phyloP scores from a whole-genome alignment of 1,140 invertebrate species.

The Neodiprion fabricii region DNA sequence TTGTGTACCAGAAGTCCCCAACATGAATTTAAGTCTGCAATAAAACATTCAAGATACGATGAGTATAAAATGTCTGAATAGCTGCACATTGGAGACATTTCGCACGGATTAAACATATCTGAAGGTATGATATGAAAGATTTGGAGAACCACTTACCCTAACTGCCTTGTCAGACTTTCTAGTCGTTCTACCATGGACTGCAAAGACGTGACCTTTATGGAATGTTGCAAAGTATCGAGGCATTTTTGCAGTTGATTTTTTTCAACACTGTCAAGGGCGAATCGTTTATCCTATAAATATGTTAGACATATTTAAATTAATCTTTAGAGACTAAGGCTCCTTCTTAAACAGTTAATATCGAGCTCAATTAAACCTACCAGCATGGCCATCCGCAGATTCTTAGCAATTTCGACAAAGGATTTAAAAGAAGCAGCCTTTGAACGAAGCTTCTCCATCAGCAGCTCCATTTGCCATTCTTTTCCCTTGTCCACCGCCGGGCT shows the following conservation, averaged over 20 bases:
- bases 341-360: neutral
- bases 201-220: constrained; percentile 90
- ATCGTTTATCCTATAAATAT: constrained; percentile 78
- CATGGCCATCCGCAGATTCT: constrained; percentile 82
- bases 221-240: constrained; percentile 90
- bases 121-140: no score
- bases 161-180: constrained; percentile 87
- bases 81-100: no score
- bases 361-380: constrained; percentile 66
- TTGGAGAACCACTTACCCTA: constrained; percentile 67
- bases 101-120: no score
- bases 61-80: constrained; percentile 19
- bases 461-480: constrained; percentile 79
- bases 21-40: constrained; percentile 79
- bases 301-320: constrained; percentile 4
- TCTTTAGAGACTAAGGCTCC: constrained; percentile 14
- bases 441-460: constrained; percentile 88
- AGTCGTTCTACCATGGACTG: constrained; percentile 91
- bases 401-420: constrained; percentile 82
- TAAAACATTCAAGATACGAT: constrained; percentile 36
- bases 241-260: constrained; percentile 86
- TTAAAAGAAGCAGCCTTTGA: constrained; percentile 77
- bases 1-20: constrained; percentile 74
- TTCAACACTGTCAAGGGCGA: constrained; percentile 82
- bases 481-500: constrained; percentile 62